phyloP scores from a whole-genome alignment of 2,888 invertebrate genomes.

The Stenichneumon culpator region DNA sequence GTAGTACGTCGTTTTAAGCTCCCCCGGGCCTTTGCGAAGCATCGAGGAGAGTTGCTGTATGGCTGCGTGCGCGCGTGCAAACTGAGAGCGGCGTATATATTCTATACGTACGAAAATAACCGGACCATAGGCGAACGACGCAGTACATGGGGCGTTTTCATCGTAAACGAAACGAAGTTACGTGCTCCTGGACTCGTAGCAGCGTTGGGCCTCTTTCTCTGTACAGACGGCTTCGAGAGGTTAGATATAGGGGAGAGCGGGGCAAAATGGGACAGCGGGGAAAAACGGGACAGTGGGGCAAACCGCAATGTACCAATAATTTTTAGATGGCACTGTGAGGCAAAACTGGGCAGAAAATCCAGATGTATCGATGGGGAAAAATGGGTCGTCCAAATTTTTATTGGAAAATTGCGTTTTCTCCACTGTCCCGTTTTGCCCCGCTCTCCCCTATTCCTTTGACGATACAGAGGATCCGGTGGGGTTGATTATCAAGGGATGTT shows the following conservation, averaged over 20 bases:
- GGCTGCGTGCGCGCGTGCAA: background rate
- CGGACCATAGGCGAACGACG: constrained; percentile 29
- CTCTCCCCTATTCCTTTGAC: background rate
- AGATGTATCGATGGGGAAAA: no score
- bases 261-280: no score
- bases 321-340: no score
- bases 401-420: no score
- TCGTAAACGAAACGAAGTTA: constrained; percentile 36
- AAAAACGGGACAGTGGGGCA: no score
- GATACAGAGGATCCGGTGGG: background rate
- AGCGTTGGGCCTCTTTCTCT: background rate
- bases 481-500: background rate
- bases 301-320: no score
- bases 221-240: background rate
- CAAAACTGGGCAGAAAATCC: no score
- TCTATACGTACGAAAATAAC: constrained; percentile 54
- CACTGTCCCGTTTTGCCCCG: no score
- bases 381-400: no score
- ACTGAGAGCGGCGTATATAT: background rate
- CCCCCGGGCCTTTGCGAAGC: background rate
- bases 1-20: background rate
- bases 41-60: background rate
- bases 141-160: constrained; percentile 37
- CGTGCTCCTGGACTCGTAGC: constrained; percentile 14
- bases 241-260: no score